Conservation (phyloP, 2,888 invertebrate genomes). For the Lasioglossum marginatum region DNA sequence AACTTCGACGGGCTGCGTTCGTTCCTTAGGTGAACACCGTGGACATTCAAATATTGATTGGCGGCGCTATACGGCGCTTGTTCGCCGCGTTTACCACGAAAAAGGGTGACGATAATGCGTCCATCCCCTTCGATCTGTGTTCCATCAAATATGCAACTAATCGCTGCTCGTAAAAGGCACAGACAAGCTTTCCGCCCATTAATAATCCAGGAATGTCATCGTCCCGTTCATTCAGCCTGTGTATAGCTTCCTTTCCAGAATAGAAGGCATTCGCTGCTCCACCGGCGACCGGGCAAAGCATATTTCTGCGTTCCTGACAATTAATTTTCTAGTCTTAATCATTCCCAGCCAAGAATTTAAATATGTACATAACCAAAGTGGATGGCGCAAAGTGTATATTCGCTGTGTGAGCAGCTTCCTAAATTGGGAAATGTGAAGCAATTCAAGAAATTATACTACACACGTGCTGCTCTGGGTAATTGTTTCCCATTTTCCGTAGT, state of each 20-base stretch:
- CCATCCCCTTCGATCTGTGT: conserved; percentile 52
- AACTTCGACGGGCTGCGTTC: not conserved
- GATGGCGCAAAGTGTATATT: not conserved
- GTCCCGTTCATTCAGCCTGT: not conserved
- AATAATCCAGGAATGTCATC: conserved; percentile 62
- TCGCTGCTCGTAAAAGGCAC: conserved; percentile 70
- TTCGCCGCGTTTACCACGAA: conserved; percentile 37
- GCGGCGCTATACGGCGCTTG: conserved; percentile 56
- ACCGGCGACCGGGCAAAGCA: not conserved
- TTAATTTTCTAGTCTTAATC: conserved; percentile 1
- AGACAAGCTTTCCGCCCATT: conserved; percentile 50
- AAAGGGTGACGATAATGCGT: conserved; percentile 70
- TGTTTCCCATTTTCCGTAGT: not conserved
- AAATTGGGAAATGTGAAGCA: not conserved
- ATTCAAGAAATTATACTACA: not conserved
- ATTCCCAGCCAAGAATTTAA: not conserved
- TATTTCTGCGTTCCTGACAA: not conserved
- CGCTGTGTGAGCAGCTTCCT: not conserved
- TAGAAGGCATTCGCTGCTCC: not conserved
- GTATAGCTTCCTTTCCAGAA: conserved; percentile 33
- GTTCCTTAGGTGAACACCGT: not conserved
- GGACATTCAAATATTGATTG: conserved; percentile 72
- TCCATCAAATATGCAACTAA: conserved; percentile 78
- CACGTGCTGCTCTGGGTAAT: not conserved
- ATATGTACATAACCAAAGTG: not conserved